These are phyloP conservation scores for Resseliella maxima DNA, from an alignment of 2,888 invertebrate species.

Conservation along the genomic window DNA sequence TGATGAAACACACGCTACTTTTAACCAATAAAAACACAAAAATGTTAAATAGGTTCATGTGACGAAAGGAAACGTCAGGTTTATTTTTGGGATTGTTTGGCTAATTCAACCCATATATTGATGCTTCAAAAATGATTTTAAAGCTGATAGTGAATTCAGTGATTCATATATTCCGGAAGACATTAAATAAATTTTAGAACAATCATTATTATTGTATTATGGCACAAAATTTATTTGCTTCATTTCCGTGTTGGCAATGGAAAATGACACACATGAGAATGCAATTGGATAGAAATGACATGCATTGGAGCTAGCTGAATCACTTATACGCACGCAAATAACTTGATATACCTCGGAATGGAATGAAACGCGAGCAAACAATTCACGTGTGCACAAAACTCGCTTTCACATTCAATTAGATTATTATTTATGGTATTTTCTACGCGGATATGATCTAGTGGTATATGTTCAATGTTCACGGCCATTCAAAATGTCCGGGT, in stretches of 20 bases:
- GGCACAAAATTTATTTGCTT: slow-evolving; percentile 49
- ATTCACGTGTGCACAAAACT: slow-evolving; percentile 38
- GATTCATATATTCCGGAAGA: slow-evolving; percentile 49
- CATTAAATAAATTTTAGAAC: slow-evolving; percentile 55
- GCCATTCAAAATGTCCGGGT: slow-evolving; percentile 37
- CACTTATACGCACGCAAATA: slow-evolving; percentile 19
- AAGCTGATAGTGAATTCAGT: slow-evolving; percentile 31
- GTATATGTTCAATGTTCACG: slow-evolving; percentile 8
- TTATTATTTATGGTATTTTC: slow-evolving; percentile 46
- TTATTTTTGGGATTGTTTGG: slow-evolving; percentile 14
- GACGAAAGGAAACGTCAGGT: background rate
- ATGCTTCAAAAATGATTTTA: background rate
- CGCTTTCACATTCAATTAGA: slow-evolving; percentile 49
- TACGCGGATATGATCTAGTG: slow-evolving; percentile 32
- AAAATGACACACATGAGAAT: slow-evolving; percentile 27
- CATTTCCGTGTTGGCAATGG: slow-evolving; percentile 37
- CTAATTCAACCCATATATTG: slow-evolving; percentile 6
- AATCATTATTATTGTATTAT: slow-evolving; percentile 54
- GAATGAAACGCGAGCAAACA: slow-evolving; percentile 52
- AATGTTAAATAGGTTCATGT: background rate
- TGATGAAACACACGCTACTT: background rate
- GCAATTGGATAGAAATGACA: slow-evolving; percentile 25
- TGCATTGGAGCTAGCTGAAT: slow-evolving; percentile 29
- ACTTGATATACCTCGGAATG: too few relatives aligned
- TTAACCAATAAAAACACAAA: background rate